Percentiles rank a stretch among this genome's conserved stretches.
phyloP scores from a whole-genome alignment of 2,797 vertebrate species.

The Ptychobarbus kaznakovi region DNA sequence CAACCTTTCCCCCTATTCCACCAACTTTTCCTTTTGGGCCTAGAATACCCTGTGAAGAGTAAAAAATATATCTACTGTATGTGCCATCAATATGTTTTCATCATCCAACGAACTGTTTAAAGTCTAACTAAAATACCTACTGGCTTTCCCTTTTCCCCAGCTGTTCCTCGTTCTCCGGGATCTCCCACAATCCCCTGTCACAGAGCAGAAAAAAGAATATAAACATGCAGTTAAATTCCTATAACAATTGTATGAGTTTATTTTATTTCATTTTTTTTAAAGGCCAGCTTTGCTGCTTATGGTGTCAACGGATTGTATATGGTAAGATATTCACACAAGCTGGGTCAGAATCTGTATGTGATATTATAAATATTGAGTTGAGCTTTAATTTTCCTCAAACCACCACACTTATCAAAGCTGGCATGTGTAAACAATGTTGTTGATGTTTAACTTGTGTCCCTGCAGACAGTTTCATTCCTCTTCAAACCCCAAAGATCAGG shows the following conservation, averaged over 20 bases:
- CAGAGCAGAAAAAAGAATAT: constrained; percentile 47
- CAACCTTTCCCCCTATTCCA: constrained; percentile 77
- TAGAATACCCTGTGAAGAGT: constrained; percentile 72
- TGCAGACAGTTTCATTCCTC: constrained; percentile 3
- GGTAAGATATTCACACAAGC: not conserved
- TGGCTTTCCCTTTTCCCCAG: constrained; percentile 80
- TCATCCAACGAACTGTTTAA: not conserved
- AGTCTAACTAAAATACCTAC: constrained; percentile 71
- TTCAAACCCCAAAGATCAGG: constrained; percentile 25
- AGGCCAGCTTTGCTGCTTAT: constrained; percentile 2
- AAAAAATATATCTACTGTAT: constrained; percentile 22
- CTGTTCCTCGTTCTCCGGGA: constrained; percentile 77
- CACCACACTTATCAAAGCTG: constrained; percentile 13
- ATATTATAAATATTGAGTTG: not conserved
- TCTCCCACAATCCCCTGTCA: constrained; percentile 84
- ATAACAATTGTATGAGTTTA: not conserved
- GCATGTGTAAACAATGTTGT: constrained; percentile 21
- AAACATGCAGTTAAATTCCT: constrained; percentile 8
- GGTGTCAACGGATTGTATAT: not conserved
- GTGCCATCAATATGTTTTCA: not conserved
- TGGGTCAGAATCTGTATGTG: not conserved
- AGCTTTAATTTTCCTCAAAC: constrained; percentile 8
- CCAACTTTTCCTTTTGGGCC: constrained; percentile 75
- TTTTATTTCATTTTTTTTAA: not conserved
- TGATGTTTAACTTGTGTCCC: constrained; percentile 2